These are phyloP conservation scores for Diaperis boleti DNA, from an alignment of 2,888 invertebrate genomes.

Conservation along the genomic window DNA sequence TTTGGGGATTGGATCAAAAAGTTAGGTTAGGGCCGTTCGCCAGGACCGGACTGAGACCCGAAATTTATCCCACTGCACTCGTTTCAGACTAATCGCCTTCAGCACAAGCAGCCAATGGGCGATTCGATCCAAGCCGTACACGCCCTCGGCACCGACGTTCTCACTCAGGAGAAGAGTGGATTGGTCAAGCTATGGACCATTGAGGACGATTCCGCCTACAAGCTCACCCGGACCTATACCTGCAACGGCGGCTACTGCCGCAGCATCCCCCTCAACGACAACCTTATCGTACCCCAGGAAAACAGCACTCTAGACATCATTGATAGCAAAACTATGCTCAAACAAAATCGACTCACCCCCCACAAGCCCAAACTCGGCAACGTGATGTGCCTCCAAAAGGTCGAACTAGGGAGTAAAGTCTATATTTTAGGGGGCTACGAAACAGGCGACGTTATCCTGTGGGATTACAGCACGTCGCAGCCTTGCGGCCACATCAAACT, in stretches of 20 bases:
- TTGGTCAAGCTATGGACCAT: constrained; percentile 76
- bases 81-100: constrained; percentile 77
- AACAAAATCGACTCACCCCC: constrained; percentile 65
- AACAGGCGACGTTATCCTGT: constrained; percentile 78
- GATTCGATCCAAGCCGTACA: constrained; percentile 74
- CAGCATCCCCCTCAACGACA: constrained; percentile 72
- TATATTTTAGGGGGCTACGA: constrained; percentile 80
- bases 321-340: constrained; percentile 63
- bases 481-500: constrained; percentile 70
- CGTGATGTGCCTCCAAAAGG: constrained; percentile 75
- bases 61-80: constrained; percentile 2
- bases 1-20: too few species aligned
- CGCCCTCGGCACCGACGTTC: constrained; percentile 72
- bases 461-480: constrained; percentile 74
- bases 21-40: too few species aligned
- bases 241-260: constrained; percentile 80
- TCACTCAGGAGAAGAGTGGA: constrained; percentile 83
- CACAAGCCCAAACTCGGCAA: constrained; percentile 70
- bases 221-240: constrained; percentile 70
- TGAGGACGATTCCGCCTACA: constrained; percentile 70
- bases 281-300: constrained; percentile 76
- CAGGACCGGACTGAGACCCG: too few species aligned
- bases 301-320: constrained; percentile 68
- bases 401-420: constrained; percentile 66
- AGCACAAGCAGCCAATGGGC: constrained; percentile 76